Evolutionary conservation across 92 coral and sea anemone genomes (phyloP).

Genomic region (Parazoanthus atlanticus): DNA sequence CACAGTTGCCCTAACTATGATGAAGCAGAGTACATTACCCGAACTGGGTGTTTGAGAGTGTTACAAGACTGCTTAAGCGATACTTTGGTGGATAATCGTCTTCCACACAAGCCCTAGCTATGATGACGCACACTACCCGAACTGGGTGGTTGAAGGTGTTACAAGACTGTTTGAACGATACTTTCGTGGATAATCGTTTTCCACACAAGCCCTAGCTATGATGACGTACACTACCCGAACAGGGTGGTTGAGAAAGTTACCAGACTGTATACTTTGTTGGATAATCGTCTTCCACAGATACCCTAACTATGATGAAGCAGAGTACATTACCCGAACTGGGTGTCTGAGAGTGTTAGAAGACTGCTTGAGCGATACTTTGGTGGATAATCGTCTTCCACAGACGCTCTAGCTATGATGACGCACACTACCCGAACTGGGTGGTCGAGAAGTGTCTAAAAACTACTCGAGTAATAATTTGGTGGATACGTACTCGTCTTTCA

Average conservation of each 20-base stretch:
- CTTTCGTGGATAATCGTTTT: conserved; percentile 49
- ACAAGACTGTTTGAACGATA: conserved; percentile 39
- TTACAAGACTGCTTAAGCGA: conserved; percentile 58
- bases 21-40: conserved; percentile 82
- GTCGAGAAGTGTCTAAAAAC: neutral
- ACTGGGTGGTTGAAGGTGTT: conserved; percentile 16
- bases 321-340: conserved; percentile 65
- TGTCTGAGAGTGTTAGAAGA: conserved; percentile 57
- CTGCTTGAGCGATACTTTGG: conserved; percentile 61
- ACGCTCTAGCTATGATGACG: conserved; percentile 67
- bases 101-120: conserved; percentile 77
- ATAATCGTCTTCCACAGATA: conserved; percentile 58
- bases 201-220: conserved; percentile 81
- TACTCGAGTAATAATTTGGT: conserved; percentile 65
- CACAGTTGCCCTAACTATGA: conserved; percentile 80
- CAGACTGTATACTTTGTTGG: neutral
- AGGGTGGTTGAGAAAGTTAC: conserved; percentile 5
- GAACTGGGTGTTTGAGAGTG: conserved; percentile 60
- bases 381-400: conserved; percentile 46
- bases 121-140: conserved; percentile 80
- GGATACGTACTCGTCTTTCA: conserved; percentile 17
- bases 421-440: conserved; percentile 56
- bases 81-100: conserved; percentile 54
- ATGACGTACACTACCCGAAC: conserved; percentile 74
- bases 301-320: conserved; percentile 55